phyloP scores from a whole-genome alignment of 1,140 invertebrate genomes.

The Tetraneura akinire region DNA sequence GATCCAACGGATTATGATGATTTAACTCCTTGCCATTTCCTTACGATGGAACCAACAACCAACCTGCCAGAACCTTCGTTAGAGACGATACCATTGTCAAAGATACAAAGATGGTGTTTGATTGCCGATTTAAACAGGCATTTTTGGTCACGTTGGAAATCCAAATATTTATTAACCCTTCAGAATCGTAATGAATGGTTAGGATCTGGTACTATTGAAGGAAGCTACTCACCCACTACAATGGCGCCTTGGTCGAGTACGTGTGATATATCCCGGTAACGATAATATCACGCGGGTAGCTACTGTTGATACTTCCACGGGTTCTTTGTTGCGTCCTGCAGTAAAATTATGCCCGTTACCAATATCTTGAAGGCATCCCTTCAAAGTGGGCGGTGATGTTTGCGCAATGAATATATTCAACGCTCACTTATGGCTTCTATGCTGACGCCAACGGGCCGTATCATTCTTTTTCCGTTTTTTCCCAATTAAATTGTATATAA shows the following conservation, averaged over 20 bases:
- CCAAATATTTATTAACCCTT: slow-evolving; percentile 55
- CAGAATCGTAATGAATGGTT: slow-evolving; percentile 56
- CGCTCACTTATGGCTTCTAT: too few species aligned
- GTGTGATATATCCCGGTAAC: background rate
- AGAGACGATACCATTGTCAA: slow-evolving; percentile 43
- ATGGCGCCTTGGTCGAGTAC: slow-evolving; percentile 40
- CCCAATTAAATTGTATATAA: too few species aligned
- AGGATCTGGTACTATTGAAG: background rate
- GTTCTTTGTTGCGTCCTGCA: background rate
- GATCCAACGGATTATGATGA: slow-evolving; percentile 55
- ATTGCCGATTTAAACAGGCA: slow-evolving; percentile 52
- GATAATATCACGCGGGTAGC: slow-evolving; percentile 37
- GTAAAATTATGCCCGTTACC: slow-evolving; percentile 38
- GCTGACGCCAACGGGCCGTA: too few species aligned
- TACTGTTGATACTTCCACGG: slow-evolving; percentile 17
- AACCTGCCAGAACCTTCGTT: slow-evolving; percentile 44
- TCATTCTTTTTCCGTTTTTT: too few species aligned
- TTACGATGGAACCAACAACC: slow-evolving; percentile 52
- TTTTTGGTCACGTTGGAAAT: slow-evolving; percentile 56
- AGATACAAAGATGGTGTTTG: slow-evolving; percentile 52
- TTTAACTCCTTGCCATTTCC: slow-evolving; percentile 57
- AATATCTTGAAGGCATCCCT: background rate
- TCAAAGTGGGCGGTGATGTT: too few species aligned
- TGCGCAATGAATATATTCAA: too few species aligned
- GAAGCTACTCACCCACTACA: slow-evolving; percentile 10